Conservation (phyloP, 2,888 invertebrate genomes). For the Hylaea fasciaria region DNA sequence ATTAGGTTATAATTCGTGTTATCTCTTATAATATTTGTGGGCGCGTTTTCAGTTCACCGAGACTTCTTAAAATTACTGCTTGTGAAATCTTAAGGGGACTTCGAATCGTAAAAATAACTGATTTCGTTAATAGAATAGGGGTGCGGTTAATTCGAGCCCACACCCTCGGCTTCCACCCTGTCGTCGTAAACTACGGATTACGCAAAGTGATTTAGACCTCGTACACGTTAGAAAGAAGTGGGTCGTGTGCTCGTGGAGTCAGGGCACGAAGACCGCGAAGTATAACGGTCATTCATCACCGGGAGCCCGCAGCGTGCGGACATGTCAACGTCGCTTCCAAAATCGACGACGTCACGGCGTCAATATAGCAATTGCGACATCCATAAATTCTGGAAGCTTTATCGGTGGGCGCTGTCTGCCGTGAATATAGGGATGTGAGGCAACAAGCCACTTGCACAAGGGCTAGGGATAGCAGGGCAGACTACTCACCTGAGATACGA, state of each 20-base stretch:
- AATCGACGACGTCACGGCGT: constrained; percentile 58
- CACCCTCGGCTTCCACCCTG: constrained; percentile 22
- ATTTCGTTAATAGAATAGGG: constrained; percentile 39
- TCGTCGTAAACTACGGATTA: constrained; percentile 30
- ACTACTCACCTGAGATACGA: constrained; percentile 19
- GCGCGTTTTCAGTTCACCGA: constrained; percentile 14
- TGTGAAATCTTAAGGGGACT: constrained; percentile 25
- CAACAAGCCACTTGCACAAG: constrained; percentile 49
- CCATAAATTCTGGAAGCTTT: constrained; percentile 60
- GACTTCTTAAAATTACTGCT: constrained; percentile 22
- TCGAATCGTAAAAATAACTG: constrained; percentile 37
- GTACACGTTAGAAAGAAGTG: constrained; percentile 33
- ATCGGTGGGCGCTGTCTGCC: constrained; percentile 48
- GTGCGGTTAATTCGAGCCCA: constrained; percentile 36
- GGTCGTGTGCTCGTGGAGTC: constrained; percentile 38
- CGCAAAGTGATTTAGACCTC: constrained; percentile 25
- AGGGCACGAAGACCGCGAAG: constrained; percentile 22
- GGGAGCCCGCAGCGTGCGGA: constrained; percentile 40
- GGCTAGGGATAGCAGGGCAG: constrained; percentile 11
- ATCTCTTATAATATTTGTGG: constrained; percentile 14
- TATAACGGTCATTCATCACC: constrained; percentile 51
- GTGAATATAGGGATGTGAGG: constrained; percentile 49
- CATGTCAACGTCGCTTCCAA: constrained; percentile 50
- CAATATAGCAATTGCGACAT: constrained; percentile 57
- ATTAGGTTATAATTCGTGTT: neutral